A percentile compares a stretch with the other conserved stretches of the same genome.
Conservation (phyloP, 2,888 invertebrate genomes). For the Uloborus plumipes region DNA sequence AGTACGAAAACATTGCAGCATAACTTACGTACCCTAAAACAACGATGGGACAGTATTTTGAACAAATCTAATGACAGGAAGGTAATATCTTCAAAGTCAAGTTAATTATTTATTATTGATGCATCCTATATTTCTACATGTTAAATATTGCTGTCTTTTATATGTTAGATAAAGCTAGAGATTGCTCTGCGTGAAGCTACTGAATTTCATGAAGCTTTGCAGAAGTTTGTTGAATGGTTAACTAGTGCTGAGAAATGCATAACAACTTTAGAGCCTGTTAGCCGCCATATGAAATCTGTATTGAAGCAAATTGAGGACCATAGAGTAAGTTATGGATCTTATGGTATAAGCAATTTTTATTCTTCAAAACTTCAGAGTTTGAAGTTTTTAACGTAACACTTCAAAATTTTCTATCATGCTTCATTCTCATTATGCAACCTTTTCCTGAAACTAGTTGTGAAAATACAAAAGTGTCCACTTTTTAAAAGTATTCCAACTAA, state of each 20-base stretch:
- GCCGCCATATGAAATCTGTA: constrained; percentile 91
- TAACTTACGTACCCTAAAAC: constrained; percentile 87
- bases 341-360: background rate
- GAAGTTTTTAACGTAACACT: too few species aligned
- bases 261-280: constrained; percentile 89
- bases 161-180: constrained; percentile 86
- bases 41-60: constrained; percentile 93
- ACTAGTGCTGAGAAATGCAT: constrained; percentile 93
- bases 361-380: background rate
- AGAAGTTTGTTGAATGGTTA: constrained; percentile 95
- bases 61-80: constrained; percentile 95
- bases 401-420: too few species aligned
- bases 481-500: too few species aligned
- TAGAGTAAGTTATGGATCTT: constrained; percentile 74
- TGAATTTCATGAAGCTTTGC: constrained; percentile 95
- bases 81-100: constrained; percentile 66
- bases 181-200: constrained; percentile 94
- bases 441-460: too few species aligned
- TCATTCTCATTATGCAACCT: too few species aligned
- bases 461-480: too few species aligned
- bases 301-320: constrained; percentile 95
- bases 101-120: background rate
- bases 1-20: constrained; percentile 88
- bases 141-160: background rate
- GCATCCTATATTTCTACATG: background rate